Conservation (phyloP, 2,113 vertebrate species). For the Paraplagusia blochii region DNA sequence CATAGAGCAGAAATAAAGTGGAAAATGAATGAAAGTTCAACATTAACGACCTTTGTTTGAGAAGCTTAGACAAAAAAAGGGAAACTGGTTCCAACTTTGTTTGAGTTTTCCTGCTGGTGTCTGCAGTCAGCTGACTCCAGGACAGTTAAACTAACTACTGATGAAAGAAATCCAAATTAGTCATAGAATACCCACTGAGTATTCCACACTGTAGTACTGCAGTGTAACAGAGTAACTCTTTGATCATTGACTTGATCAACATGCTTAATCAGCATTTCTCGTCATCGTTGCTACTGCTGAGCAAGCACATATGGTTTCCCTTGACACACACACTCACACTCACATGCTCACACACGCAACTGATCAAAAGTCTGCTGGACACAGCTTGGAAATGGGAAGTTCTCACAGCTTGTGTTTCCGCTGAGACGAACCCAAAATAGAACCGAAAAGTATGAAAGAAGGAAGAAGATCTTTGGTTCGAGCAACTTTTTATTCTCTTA, state of each 20-base stretch:
- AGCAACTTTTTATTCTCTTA: too few species aligned
- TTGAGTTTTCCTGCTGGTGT: too few species aligned
- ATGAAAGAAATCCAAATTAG: too few species aligned
- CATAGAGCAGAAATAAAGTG: too few species aligned
- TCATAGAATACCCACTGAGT: not conserved
- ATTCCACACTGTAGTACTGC: constrained; percentile 11
- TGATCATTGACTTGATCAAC: not conserved
- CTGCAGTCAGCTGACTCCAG: too few species aligned
- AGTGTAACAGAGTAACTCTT: constrained; percentile 4
- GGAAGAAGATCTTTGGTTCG: constrained; percentile 15
- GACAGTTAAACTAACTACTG: too few species aligned
- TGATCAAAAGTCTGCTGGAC: constrained; percentile 39
- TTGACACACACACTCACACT: constrained; percentile 3
- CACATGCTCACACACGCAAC: constrained; percentile 22
- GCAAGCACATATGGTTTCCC: constrained; percentile 16
- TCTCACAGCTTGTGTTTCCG: constrained; percentile 51
- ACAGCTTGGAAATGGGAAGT: constrained; percentile 60
- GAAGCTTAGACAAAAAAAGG: too few species aligned
- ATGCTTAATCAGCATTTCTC: constrained; percentile 33
- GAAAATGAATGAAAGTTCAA: too few species aligned
- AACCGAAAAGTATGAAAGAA: constrained; percentile 34
- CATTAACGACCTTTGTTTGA: too few species aligned
- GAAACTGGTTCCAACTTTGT: too few species aligned
- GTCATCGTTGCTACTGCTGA: constrained; percentile 46
- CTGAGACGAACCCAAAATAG: constrained; percentile 26